Base-by-base conservation (phyloP, 2,888 invertebrate genomes). In the Seira musarum region DNA sequence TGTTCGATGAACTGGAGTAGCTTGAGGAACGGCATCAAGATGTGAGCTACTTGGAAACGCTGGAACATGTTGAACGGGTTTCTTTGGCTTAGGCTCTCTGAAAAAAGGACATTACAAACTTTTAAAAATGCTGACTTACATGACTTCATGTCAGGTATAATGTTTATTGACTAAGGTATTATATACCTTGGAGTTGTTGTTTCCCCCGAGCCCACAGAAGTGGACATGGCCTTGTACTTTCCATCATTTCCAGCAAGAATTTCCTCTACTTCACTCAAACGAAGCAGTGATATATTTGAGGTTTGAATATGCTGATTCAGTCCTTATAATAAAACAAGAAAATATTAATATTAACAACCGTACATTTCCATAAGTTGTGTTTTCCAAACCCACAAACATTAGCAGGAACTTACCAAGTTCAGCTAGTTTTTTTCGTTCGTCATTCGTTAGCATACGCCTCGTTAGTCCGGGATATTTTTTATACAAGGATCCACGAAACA, bases 381-480 rank as follows among this genome's bases (percentile, higher is more conserved):
- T 5, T 13, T 40, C 13, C 5, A 40, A 8, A 40, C 13, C 6
- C 40, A 5, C 40, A 13, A 49, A 49, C 49, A 8, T n/a, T 49
- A 13, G 15, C 15, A 8, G 13, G 15, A 49, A 49, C 49, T 49
- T 49, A 17, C 96, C 96, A 22, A 96, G 91, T 88, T 96, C 96
- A 1, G 97, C 94, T 30, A 99, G 90, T 84, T 95, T 94, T 89
- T 97, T 98, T 83, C 99, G 92, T 90, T 99, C 99, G 82, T 99
- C 99, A 88, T 97, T 95, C 0, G 96, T 97, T 2, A 99, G 93
- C 5, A 97, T 94, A 87, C 99, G 92, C 87, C 99, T 93, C 90
- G 94, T 97, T 94, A 99, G 95, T 83, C 98, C 97, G 87, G 99
- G 99, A 89, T 98, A 99, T 88, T 96, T 95, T 90, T 99, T 99